Evolutionary conservation across 2,797 vertebrate genomes (phyloP), one percentile per base, ranked within the genome.

Genomic region (Anomalospiza imberbis): DNA sequence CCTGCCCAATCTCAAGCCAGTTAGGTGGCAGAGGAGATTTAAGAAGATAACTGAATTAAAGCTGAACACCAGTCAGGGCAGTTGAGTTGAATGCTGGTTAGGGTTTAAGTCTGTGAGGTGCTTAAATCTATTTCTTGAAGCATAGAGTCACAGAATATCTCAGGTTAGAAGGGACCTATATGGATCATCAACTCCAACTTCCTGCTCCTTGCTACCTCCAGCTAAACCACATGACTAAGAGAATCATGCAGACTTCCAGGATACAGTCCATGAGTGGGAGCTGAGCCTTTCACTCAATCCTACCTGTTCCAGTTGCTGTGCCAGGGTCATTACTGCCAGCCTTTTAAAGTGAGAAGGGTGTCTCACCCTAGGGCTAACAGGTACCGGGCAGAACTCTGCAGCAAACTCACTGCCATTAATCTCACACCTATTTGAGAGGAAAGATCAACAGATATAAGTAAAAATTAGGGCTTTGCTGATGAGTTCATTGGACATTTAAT

Each of bases 261-360:
- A 29, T 3, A 54, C 42, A 9, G 31, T 68, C 34, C 7, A 1
- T 48, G 34, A 32, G 8, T 36, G 16, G 21, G 42, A 79, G 5
- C 4, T 34, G 62, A 91, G 32, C 29, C 51, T 63, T 76, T 76
- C 17, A 22, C 51, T 80, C 65, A 29, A 29, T 84, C 70, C 45
- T 92, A 96, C 94, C 93, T 87, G 53, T 80, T 91, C 26, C 36
- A 48, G 55, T n/a, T 1, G 53, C 34, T 51, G 83, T 73, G 26
- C 29, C 70, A 63, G 22, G n/a, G 62, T 91, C 70, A 67, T 95
- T 44, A 96, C 45, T 81, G 80, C 80, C 53, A 96, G 50, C 70
- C 93, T 96, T 88, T 96, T 97, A 61, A 96, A 84, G 47, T 92
- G 84, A 51, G 88, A 38, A 21, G 92, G 88, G 16, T 93, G 31